Conservation (phyloP, 2,797 vertebrate genomes). For the Alosa sapidissima region DNA sequence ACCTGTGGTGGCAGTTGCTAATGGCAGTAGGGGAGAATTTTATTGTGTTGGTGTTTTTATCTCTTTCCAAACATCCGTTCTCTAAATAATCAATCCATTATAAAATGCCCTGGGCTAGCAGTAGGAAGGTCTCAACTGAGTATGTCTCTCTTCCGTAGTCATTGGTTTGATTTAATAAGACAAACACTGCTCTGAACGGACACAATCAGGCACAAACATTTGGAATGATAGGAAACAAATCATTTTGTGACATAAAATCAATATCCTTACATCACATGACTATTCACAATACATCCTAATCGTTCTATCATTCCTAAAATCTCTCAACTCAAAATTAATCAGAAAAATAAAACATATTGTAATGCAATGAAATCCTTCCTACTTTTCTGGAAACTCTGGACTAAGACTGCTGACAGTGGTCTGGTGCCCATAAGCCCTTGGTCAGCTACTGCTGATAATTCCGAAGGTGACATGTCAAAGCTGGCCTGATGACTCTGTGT, state of each 20-base stretch:
- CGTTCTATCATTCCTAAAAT: neutral
- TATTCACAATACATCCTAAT: no score
- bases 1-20: neutral
- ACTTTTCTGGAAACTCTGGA: neutral
- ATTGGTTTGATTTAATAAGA: neutral
- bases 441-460: neutral
- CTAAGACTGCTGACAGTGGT: neutral
- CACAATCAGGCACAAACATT: neutral
- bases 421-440: neutral
- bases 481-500: neutral
- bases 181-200: neutral
- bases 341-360: neutral
- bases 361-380: neutral
- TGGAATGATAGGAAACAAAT: no score
- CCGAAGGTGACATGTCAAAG: slow-evolving; percentile 1
- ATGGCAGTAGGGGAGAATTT: neutral
- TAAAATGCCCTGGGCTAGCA: neutral
- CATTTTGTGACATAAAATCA: neutral
- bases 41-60: neutral
- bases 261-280: neutral
- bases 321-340: neutral
- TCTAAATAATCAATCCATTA: neutral
- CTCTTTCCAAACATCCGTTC: neutral
- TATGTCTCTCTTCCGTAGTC: neutral
- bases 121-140: neutral